Evolutionary conservation across 2,888 invertebrate species (phyloP).

Genomic region (Lasioglossum morio): DNA sequence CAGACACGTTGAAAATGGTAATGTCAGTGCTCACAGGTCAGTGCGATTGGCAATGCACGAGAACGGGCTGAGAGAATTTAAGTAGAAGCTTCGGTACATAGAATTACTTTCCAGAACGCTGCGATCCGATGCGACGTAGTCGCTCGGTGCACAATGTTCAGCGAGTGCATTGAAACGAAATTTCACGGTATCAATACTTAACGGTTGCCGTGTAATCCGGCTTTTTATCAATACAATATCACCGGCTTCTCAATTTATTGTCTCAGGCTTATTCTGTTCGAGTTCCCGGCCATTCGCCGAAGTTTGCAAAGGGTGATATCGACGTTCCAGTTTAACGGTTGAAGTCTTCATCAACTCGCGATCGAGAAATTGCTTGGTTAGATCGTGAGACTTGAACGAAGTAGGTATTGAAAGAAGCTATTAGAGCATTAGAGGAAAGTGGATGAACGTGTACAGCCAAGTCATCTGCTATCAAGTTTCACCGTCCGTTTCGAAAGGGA

Average conservation of each 20-base stretch:
- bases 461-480: constrained; percentile 7
- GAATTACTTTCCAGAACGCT: not conserved
- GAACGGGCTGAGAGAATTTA: not conserved
- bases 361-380: constrained; percentile 56
- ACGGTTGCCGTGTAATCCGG: not conserved
- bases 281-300: constrained; percentile 39
- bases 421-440: constrained; percentile 58
- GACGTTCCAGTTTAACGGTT: constrained; percentile 57
- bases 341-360: constrained; percentile 55
- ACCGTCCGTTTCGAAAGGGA: constrained; percentile 14
- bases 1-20: not conserved
- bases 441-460: constrained; percentile 39
- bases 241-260: constrained; percentile 37
- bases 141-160: not conserved
- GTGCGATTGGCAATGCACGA: not conserved
- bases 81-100: not conserved
- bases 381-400: constrained; percentile 43
- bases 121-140: not conserved
- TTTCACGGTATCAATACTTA: constrained; percentile 6
- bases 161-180: not conserved
- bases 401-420: constrained; percentile 58
- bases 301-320: constrained; percentile 48
- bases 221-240: constrained; percentile 6
- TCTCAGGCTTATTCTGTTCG: constrained; percentile 22
- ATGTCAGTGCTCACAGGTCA: not conserved